Evolutionary conservation across 2,113 vertebrate species (phyloP).

Genomic region (Kryptolebias marmoratus): DNA sequence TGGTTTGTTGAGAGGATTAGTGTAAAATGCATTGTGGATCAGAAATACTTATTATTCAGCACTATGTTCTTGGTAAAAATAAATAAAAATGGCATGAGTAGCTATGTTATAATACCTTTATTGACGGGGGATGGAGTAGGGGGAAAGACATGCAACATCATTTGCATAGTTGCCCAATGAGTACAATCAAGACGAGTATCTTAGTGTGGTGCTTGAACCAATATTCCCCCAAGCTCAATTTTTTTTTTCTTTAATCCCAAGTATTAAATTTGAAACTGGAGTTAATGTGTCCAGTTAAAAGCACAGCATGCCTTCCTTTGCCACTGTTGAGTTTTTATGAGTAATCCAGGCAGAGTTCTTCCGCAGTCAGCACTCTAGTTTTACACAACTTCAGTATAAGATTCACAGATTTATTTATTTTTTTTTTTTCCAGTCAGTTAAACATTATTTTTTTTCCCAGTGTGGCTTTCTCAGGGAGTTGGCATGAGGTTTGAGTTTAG

Average conservation of each 20-base stretch:
- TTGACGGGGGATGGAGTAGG: not conserved
- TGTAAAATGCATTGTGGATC: not conserved
- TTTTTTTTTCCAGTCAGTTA: slow-evolving; percentile 17
- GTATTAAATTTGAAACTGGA: slow-evolving; percentile 65
- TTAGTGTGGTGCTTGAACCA: slow-evolving; percentile 52
- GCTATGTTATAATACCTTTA: not conserved
- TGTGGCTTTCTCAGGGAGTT: slow-evolving; percentile 54
- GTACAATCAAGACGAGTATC: slow-evolving; percentile 54
- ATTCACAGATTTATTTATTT: slow-evolving; percentile 43
- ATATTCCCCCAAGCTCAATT: slow-evolving; percentile 58
- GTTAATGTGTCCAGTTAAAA: slow-evolving; percentile 65
- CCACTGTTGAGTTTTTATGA: slow-evolving; percentile 23
- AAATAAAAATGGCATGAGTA: not conserved
- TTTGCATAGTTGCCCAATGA: not conserved
- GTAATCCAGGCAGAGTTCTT: slow-evolving; percentile 42
- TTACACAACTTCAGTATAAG: slow-evolving; percentile 31
- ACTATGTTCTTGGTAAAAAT: not conserved
- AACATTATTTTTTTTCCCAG: slow-evolving; percentile 37
- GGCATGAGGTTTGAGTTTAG: slow-evolving; percentile 52
- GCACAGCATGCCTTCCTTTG: slow-evolving; percentile 34
- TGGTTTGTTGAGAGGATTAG: not conserved
- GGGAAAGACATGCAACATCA: not conserved
- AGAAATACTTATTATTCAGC: not conserved
- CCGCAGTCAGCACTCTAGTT: slow-evolving; percentile 40
- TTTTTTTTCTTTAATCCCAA: slow-evolving; percentile 43